Evolutionary conservation across 2,113 vertebrate genomes (phyloP).

Genomic region (Hippocampus zosterae): DNA sequence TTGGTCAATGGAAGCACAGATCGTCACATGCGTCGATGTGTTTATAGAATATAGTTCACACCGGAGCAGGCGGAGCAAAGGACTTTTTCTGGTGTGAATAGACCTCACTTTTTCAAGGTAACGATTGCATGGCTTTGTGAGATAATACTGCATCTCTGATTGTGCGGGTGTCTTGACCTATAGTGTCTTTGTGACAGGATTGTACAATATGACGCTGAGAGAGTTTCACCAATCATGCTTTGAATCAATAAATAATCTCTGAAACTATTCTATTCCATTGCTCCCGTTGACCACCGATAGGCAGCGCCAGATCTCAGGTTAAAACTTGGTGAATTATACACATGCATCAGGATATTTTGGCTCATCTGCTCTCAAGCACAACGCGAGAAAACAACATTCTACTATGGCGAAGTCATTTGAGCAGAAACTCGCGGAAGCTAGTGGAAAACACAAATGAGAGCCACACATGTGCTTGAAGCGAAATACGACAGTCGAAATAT

Average conservation of each 20-base stretch:
- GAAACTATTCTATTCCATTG: slow-evolving; percentile 11
- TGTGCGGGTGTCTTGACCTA: background rate
- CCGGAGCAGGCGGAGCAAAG: too few relatives aligned
- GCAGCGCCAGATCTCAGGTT: slow-evolving; percentile 35
- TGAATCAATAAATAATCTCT: background rate
- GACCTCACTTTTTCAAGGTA: too few relatives aligned
- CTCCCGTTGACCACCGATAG: slow-evolving; percentile 45
- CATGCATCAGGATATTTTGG: slow-evolving; percentile 36
- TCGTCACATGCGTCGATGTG: too few relatives aligned
- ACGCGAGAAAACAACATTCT: slow-evolving; percentile 14
- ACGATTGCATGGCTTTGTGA: too few relatives aligned
- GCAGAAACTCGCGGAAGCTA: slow-evolving; percentile 8
- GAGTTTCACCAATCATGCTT: background rate
- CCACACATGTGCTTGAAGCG: slow-evolving; percentile 25
- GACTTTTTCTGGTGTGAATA: too few relatives aligned
- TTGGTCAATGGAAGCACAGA: too few relatives aligned
- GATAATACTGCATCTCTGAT: background rate
- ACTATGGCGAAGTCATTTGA: slow-evolving; percentile 3
- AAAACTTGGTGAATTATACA: slow-evolving; percentile 29
- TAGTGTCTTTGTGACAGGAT: background rate
- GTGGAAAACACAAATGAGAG: slow-evolving; percentile 31
- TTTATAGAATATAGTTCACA: too few relatives aligned
- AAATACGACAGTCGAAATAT: slow-evolving; percentile 27
- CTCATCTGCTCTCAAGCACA: slow-evolving; percentile 20
- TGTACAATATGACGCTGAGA: background rate